Evolutionary conservation across 2,888 invertebrate species (phyloP), one percentile per base, ranked within the genome.

Genomic region (Drosophila borealis): DNA sequence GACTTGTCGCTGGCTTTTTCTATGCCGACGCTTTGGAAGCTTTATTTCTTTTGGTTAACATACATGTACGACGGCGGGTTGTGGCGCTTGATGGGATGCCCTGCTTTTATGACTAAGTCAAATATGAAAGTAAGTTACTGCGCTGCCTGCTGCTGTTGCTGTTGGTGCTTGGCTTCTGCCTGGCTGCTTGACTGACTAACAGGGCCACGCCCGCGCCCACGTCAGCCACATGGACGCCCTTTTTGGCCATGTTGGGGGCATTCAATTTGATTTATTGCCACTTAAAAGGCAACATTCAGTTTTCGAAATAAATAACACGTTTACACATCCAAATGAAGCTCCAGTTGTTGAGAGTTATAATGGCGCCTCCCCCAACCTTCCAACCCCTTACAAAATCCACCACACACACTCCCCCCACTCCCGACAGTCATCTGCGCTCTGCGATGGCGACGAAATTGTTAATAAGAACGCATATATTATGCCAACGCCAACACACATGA

Each of bases 281-380:
- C 89, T 89, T 87, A 89, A 84, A 84, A 84, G 85, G 84, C 89
- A 87, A 79, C 89, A 87, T 87, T 89, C 81, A 84, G 84, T 87
- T 84, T 86, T 86, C 64, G 71, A 84, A 84, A 84, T 89, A 89
- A 89, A 84, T 88, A 84, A 87, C 89, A 89, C 89, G 84, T 81
- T 89, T 89, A 76, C 87, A 88, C 87, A 88, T 86, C 87, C 88
- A 88, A 88, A 83, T 88, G 88, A 86, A 86, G 85, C 81, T 81
- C 68, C 68, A 74, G 83, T 68, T 82, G 82, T 70, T 60, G 68
- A 79, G 80, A 66, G 67, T 66, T 65, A 74, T 75, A 69, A 71
- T 69, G 63, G n/a, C 25, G 41, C 33, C 36, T 4, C 36, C 13
- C 39, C 8, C 42, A 29, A 8, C 13, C 29, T 41, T 13, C 19